These are phyloP conservation scores for Phaonia tiefii DNA, from an alignment of 2,888 invertebrate species.

Conservation along the genomic window DNA sequence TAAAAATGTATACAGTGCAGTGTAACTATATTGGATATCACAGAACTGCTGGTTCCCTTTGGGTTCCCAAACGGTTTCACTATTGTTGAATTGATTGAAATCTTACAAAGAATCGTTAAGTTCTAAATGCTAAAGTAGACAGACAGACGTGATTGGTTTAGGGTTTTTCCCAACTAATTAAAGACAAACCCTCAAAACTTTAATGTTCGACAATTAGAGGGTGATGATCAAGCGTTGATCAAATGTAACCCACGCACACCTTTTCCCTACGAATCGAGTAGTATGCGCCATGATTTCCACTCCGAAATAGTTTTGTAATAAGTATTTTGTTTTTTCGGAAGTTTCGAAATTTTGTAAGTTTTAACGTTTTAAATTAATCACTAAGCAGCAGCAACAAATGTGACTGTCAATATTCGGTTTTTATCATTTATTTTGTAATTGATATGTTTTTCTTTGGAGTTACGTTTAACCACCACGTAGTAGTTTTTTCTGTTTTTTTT, in stretches of 20 bases:
- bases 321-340: not conserved
- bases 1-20: no score
- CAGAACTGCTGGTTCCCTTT: no score
- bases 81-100: not conserved
- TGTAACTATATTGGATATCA: no score
- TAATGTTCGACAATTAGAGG: conserved; percentile 27
- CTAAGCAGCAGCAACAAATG: not conserved
- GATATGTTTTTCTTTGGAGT: conserved; percentile 10
- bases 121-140: not conserved
- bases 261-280: not conserved
- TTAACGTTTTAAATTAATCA: not conserved
- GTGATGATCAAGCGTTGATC: not conserved
- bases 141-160: not conserved
- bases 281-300: not conserved
- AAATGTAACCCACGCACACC: conserved; percentile 20
- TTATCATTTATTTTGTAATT: conserved; percentile 19
- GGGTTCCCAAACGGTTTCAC: no score
- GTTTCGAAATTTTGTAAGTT: conserved; percentile 29
- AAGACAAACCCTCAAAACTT: conserved; percentile 18
- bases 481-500: no score
- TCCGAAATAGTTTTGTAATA: conserved; percentile 23
- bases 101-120: not conserved
- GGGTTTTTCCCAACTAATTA: conserved; percentile 3
- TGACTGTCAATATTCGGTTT: not conserved
- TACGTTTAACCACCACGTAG: not conserved